A percentile compares a stretch with the other conserved stretches of the same genome.
Evolutionary conservation across 2,888 invertebrate species (phyloP).

Genomic region (Agrochola circellaris): DNA sequence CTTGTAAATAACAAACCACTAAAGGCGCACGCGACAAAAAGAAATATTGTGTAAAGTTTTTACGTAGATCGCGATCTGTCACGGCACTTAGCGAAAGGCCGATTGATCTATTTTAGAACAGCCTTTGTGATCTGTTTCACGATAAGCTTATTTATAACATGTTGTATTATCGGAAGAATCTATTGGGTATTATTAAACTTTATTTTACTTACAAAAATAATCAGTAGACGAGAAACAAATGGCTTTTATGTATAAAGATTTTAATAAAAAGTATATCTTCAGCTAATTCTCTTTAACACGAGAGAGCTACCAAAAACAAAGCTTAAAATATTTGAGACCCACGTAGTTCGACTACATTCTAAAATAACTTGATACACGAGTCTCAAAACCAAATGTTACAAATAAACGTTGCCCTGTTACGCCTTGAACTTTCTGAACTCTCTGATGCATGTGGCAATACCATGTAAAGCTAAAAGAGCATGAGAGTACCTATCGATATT

Average conservation of each 20-base stretch:
- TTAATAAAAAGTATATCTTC: background rate
- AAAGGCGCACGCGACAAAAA: conserved; percentile 59
- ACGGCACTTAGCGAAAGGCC: conserved; percentile 55
- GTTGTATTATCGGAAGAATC: background rate
- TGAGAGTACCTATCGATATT: conserved; percentile 15
- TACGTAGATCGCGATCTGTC: conserved; percentile 47
- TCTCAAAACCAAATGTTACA: conserved; percentile 40
- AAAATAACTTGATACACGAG: conserved; percentile 26
- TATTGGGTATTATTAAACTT: background rate
- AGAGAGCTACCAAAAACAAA: background rate
- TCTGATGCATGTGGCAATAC: conserved; percentile 37
- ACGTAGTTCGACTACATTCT: conserved; percentile 33
- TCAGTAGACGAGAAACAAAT: background rate
- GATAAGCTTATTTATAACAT: conserved; percentile 27
- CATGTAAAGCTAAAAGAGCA: conserved; percentile 47
- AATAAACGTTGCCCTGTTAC: conserved; percentile 35
- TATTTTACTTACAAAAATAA: background rate
- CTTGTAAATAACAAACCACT: conserved; percentile 45
- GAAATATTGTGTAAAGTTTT: conserved; percentile 57
- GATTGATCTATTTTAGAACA: conserved; percentile 58
- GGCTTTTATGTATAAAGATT: background rate
- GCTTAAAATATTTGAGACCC: background rate
- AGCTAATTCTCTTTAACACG: background rate
- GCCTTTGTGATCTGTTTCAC: conserved; percentile 37
- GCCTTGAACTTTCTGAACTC: conserved; percentile 61